These are phyloP conservation scores for Hemicrepidius hirtus DNA, from an alignment of 2,888 invertebrate species.

Conservation along the genomic window DNA sequence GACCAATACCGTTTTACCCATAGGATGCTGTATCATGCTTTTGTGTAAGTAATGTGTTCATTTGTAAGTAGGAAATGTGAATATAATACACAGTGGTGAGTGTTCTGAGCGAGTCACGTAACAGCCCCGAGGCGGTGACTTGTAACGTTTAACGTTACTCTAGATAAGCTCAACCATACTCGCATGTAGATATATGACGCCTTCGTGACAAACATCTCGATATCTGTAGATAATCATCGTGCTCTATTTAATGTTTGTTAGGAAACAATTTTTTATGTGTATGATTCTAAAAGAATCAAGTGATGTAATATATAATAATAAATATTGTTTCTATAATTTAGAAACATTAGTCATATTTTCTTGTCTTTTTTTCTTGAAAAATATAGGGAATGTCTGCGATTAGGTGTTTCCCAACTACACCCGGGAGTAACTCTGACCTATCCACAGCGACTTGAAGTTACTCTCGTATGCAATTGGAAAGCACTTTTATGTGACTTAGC, in stretches of 20 bases:
- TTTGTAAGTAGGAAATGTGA: slow-evolving; percentile 26
- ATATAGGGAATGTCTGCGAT: no score
- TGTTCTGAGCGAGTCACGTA: slow-evolving; percentile 49
- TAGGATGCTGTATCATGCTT: slow-evolving; percentile 24
- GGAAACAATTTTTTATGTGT: slow-evolving; percentile 73
- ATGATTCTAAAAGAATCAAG: slow-evolving; percentile 72
- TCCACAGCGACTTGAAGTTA: no score
- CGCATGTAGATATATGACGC: slow-evolving; percentile 68
- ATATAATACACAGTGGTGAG: slow-evolving; percentile 41
- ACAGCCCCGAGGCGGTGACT: slow-evolving; percentile 47
- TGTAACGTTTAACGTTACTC: slow-evolving; percentile 54
- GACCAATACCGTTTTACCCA: slow-evolving; percentile 32
- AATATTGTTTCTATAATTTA: slow-evolving; percentile 72
- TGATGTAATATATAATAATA: slow-evolving; percentile 71
- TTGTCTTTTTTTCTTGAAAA: background rate
- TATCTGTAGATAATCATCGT: slow-evolving; percentile 70
- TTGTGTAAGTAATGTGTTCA: slow-evolving; percentile 38
- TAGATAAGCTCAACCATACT: slow-evolving; percentile 59
- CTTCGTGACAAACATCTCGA: slow-evolving; percentile 62
- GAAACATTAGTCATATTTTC: slow-evolving; percentile 71
- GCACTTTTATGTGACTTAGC: no score
- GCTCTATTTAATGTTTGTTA: slow-evolving; percentile 71
- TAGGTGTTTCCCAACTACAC: no score
- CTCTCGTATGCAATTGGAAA: no score
- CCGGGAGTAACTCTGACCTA: no score